A percentile compares a stretch with the other conserved stretches of the same genome.
Conservation (phyloP, 2,797 vertebrate species). For the Loris lydekkerianus region DNA sequence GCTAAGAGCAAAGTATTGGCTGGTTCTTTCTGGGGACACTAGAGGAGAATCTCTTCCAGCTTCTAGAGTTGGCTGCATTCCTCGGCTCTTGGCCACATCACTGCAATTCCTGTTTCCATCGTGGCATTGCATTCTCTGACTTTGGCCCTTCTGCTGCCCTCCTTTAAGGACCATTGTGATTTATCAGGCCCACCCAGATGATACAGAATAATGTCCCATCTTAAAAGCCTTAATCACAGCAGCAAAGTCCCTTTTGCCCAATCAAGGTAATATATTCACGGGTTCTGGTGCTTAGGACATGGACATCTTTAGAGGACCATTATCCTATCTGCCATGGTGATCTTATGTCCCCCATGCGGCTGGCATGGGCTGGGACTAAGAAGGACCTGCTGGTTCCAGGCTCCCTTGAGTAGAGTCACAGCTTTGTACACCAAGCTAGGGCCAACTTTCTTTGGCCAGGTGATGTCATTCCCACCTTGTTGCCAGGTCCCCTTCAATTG, state of each 20-base stretch:
- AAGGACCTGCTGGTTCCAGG: background rate
- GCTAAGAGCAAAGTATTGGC: background rate
- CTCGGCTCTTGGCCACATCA: background rate
- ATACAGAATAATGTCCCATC: background rate
- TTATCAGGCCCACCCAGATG: too few relatives aligned
- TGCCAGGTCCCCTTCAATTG: background rate
- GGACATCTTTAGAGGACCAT: background rate
- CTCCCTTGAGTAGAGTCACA: background rate
- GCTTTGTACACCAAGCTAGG: background rate
- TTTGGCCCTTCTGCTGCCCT: background rate
- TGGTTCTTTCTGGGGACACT: background rate
- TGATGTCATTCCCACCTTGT: background rate
- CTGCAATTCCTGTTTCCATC: rapidly evolving
- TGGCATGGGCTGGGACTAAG: background rate
- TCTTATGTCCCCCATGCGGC: background rate
- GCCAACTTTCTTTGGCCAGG: background rate
- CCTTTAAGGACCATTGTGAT: background rate
- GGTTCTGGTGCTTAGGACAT: background rate
- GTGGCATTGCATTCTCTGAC: too few relatives aligned
- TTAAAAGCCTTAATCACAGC: background rate
- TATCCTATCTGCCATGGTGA: background rate
- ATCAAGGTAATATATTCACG: background rate
- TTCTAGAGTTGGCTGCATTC: background rate
- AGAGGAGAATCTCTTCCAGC: background rate
- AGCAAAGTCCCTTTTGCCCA: background rate